Percentiles rank a stretch among this genome's conserved stretches.
These are phyloP conservation scores for Bujurquina vittata DNA, from an alignment of 2,113 vertebrate species.

Conservation along the genomic window DNA sequence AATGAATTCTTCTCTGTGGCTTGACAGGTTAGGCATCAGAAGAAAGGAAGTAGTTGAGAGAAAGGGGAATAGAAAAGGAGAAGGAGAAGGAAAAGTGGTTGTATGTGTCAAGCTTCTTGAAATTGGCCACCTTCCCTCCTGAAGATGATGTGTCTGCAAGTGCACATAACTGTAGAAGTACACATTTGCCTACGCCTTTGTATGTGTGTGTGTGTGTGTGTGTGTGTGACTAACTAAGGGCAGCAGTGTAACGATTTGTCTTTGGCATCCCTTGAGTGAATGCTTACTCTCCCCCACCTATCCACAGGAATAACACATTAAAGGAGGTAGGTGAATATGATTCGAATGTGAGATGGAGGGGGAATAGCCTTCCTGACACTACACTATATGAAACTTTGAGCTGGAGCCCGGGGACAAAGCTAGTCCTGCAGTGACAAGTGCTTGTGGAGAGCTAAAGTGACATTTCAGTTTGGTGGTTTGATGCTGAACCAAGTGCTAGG, in stretches of 20 bases:
- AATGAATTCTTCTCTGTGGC: slow-evolving; percentile 52
- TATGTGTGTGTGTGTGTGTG: not conserved
- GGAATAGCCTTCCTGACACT: slow-evolving; percentile 58
- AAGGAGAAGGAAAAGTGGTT: slow-evolving; percentile 29
- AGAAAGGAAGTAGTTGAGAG: slow-evolving; percentile 22
- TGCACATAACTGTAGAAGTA: not conserved
- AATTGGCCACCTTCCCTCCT: slow-evolving; percentile 65
- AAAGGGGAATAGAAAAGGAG: not conserved
- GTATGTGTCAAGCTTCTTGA: slow-evolving; percentile 68
- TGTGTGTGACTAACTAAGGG: slow-evolving; percentile 11
- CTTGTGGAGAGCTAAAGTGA: slow-evolving; percentile 68
- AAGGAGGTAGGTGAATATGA: slow-evolving; percentile 48
- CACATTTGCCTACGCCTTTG: not conserved
- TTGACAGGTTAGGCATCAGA: slow-evolving; percentile 59
- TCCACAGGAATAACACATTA: slow-evolving; percentile 57
- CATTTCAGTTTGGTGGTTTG: slow-evolving; percentile 73
- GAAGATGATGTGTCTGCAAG: slow-evolving; percentile 38
- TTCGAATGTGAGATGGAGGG: slow-evolving; percentile 52
- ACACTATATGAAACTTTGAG: slow-evolving; percentile 48
- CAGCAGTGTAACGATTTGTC: slow-evolving; percentile 38
- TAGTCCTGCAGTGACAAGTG: slow-evolving; percentile 63
- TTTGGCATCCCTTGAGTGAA: slow-evolving; percentile 51
- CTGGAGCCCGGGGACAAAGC: slow-evolving; percentile 49
- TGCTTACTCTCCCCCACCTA: slow-evolving; percentile 24
- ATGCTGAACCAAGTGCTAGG: slow-evolving; percentile 50